Conservation (phyloP, 2,113 vertebrate species). For the Indicator maculatus region DNA sequence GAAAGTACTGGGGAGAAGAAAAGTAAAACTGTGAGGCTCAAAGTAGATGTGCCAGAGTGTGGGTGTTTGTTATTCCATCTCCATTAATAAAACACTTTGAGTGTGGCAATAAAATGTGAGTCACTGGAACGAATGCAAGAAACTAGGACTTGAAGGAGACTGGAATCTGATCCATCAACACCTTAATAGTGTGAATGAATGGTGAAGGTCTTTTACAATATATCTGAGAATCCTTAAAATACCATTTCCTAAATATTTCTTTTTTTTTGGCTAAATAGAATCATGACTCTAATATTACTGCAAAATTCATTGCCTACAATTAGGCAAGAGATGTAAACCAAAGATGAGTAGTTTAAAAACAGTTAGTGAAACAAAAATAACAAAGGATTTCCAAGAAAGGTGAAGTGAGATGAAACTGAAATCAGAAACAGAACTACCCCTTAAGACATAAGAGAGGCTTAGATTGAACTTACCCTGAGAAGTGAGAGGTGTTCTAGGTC, state of each 20-base stretch:
- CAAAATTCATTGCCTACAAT: not conserved
- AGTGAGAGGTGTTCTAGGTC: fast-evolving
- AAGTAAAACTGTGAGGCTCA: not conserved
- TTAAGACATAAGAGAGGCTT: not conserved
- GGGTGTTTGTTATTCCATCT: not conserved
- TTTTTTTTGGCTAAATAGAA: not conserved
- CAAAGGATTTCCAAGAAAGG: not conserved
- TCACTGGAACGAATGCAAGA: not conserved
- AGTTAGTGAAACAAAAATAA: not conserved
- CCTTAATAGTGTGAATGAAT: not conserved
- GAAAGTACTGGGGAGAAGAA: not conserved
- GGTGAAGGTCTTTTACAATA: not conserved
- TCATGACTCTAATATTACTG: not conserved
- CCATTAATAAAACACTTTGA: not conserved
- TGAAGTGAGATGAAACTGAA: not conserved
- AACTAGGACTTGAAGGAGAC: not conserved
- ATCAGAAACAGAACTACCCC: not conserved
- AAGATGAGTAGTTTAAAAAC: not conserved
- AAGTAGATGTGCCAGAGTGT: not conserved
- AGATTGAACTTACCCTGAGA: fast-evolving
- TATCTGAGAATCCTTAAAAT: not conserved
- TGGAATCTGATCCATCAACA: not conserved
- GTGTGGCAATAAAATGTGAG: not conserved
- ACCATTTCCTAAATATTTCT: not conserved
- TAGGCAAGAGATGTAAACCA: not conserved